Conservation (phyloP, 2,888 invertebrate species). For the Philereme vetulata region DNA sequence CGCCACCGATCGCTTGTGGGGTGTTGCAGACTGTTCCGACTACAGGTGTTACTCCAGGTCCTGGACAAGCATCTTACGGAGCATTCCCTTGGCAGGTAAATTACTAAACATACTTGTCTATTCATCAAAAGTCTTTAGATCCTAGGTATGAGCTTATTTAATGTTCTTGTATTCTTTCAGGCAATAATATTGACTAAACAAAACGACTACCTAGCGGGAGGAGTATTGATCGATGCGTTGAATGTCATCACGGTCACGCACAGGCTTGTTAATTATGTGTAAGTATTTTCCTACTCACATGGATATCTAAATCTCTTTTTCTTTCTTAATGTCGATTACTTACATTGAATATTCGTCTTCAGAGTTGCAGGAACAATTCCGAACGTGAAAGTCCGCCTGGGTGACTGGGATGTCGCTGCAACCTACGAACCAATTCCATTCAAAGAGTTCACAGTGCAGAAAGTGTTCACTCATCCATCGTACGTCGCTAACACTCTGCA, state of each 20-base stretch:
- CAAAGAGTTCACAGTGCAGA: slow-evolving; percentile 84
- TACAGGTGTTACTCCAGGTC: slow-evolving; percentile 58
- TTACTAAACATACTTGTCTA: background rate
- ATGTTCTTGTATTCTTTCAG: slow-evolving; percentile 52
- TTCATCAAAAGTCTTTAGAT: no score
- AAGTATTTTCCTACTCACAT: slow-evolving; percentile 52
- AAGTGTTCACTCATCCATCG: slow-evolving; percentile 85
- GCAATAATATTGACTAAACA: slow-evolving; percentile 82
- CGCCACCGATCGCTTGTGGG: slow-evolving; percentile 69
- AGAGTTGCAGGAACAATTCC: slow-evolving; percentile 76
- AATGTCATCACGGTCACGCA: slow-evolving; percentile 90
- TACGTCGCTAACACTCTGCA: slow-evolving; percentile 89
- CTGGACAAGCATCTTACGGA: slow-evolving; percentile 86
- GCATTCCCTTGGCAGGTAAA: slow-evolving; percentile 89
- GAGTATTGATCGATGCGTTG: slow-evolving; percentile 86
- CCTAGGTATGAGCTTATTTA: background rate
- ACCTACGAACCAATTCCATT: slow-evolving; percentile 86
- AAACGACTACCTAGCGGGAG: slow-evolving; percentile 88
- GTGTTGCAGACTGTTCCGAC: slow-evolving; percentile 63
- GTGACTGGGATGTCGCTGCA: slow-evolving; percentile 89
- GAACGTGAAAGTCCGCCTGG: slow-evolving; percentile 87
- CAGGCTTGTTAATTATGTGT: slow-evolving; percentile 85
- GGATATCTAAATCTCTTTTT: background rate
- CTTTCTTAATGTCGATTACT: background rate
- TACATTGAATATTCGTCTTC: slow-evolving; percentile 1